Evolutionary conservation across 2,888 invertebrate genomes (phyloP).

Genomic region (Dusona sp.): DNA sequence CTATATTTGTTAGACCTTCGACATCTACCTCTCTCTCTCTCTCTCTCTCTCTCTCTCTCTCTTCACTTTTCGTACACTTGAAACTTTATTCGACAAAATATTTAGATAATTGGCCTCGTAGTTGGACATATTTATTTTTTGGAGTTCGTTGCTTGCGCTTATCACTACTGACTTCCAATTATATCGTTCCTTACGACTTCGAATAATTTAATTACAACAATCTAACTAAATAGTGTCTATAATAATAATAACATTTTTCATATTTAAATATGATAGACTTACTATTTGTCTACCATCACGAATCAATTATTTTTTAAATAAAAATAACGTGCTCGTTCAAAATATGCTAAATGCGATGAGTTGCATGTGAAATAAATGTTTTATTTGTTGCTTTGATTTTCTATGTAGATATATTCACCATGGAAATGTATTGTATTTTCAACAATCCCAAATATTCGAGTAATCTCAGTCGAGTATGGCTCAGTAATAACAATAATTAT

Average conservation of each 20-base stretch:
- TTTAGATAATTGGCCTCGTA: conserved; percentile 19
- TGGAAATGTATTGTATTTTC: neutral
- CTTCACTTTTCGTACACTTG: neutral
- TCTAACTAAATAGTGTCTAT: neutral
- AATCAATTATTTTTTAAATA: neutral
- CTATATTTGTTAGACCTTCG: no score
- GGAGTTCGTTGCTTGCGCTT: neutral
- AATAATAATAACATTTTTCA: neutral
- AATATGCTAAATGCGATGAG: neutral
- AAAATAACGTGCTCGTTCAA: neutral
- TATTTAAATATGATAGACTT: neutral
- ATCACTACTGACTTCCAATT: neutral
- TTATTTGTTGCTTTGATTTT: neutral
- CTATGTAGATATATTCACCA: neutral
- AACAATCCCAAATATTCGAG: neutral
- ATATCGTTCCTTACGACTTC: neutral
- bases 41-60: neutral
- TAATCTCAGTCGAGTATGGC: neutral
- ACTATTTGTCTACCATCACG: no score
- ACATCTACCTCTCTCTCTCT: neutral
- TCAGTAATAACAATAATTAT: neutral
- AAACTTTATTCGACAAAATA: neutral
- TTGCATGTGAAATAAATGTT: neutral
- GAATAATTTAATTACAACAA: neutral
- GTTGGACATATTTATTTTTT: neutral